phyloP scores from a whole-genome alignment of 2,888 invertebrate species.

The Deroplatys truncata region DNA sequence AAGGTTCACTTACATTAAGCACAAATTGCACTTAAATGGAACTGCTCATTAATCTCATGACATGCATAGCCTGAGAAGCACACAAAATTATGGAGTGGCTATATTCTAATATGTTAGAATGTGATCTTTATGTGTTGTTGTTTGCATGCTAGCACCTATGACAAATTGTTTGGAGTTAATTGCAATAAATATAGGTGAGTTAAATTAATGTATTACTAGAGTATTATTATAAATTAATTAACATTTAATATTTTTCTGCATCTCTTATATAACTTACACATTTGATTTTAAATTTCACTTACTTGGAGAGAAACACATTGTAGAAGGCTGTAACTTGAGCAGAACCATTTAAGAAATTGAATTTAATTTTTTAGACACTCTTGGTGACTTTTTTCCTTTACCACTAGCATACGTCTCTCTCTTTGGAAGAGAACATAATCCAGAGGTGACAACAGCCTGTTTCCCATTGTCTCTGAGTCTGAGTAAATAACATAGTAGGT shows the following conservation, averaged over 20 bases:
- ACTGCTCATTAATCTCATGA: background rate
- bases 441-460: too few species aligned
- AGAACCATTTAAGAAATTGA: too few species aligned
- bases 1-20: background rate
- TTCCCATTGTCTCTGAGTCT: too few species aligned
- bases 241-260: background rate
- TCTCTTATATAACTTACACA: too few species aligned
- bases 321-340: too few species aligned
- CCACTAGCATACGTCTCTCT: too few species aligned
- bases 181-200: constrained; percentile 40
- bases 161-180: constrained; percentile 75
- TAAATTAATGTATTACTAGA: background rate
- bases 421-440: too few species aligned
- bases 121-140: constrained; percentile 22
- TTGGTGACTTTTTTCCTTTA: too few species aligned
- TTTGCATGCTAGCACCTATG: constrained; percentile 75
- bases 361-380: too few species aligned
- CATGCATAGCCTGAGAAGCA: background rate
- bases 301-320: too few species aligned
- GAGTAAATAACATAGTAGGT: too few species aligned
- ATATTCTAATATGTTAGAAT: background rate
- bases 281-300: too few species aligned
- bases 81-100: background rate
- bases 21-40: background rate
- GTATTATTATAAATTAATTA: background rate